Evolutionary conservation across 2,888 invertebrate genomes (phyloP), one percentile per base, ranked within the genome.

Genomic region (Ormyrus nitidulus): DNA sequence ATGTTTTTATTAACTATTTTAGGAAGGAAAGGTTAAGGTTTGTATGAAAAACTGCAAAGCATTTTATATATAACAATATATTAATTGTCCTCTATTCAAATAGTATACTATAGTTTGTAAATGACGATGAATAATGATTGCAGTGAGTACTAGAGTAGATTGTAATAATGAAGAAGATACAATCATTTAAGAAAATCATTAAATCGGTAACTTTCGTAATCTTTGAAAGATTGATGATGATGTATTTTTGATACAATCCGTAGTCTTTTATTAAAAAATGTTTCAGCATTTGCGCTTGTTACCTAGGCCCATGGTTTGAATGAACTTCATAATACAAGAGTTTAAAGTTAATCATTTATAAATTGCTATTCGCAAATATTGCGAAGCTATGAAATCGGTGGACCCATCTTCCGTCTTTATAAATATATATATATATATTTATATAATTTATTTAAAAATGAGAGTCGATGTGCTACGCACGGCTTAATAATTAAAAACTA

Each of bases 31-130:
- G 59, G 34, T 56, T n/a, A 48, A 66, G 76, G 72, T 34, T 51
- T 49, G 62, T 7, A 74, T 66, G 51, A 66, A 82, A 66, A 64
- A 80, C 58, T 59, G 68, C 8, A 6, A 59, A 72, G n/a, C n/a
- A 64, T 75, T 82, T 34, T 85, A 83, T 85, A 80, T 85, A 85
- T 88, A 88, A 87, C 87, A 88, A 88, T 88, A 88, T 88, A 88
- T 88, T 88, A 88, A 88, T 87, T 85, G 85, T 87, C 86, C 85
- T 88, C 87, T 88, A 88, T 87, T 86, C 81, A 85, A 81, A 82
- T 81, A 77, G 73, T 79, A 79, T 77, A 77, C 77, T 82, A 81
- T 82, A 81, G 70, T 62, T 76, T 81, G 70, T 81, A 81, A 34
- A 82, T 82, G 81, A 79, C 74, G 77, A 82, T 79, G 81, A 79